phyloP scores from a whole-genome alignment of 2,888 invertebrate species.

The Flabesymbios commensalis region DNA sequence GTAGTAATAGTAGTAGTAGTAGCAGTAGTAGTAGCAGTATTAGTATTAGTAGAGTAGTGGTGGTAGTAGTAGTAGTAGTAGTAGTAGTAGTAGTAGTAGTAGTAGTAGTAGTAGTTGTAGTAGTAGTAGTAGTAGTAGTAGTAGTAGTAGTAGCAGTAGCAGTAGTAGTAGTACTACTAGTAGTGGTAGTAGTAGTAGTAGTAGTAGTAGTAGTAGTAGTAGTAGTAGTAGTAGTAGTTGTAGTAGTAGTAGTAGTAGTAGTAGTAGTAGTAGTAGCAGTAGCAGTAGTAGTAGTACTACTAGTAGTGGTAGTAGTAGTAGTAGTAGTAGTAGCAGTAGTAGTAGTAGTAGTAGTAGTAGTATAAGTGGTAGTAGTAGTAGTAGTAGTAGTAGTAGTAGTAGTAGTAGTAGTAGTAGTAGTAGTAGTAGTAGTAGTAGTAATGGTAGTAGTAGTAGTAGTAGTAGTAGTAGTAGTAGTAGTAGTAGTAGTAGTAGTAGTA shows the following conservation, averaged over 20 bases:
- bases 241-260: not conserved
- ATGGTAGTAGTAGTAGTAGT: not conserved
- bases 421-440: not conserved
- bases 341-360: too few relatives aligned
- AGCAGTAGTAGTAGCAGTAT: not conserved
- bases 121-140: not conserved
- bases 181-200: not conserved
- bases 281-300: not conserved
- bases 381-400: not conserved
- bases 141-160: not conserved
- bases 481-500: not conserved
- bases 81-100: not conserved
- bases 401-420: not conserved
- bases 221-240: not conserved
- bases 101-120: not conserved
- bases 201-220: not conserved
- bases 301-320: too few relatives aligned
- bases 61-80: not conserved
- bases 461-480: not conserved
- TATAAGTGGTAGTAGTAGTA: not conserved
- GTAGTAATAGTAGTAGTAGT: not conserved
- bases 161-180: not conserved
- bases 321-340: too few relatives aligned
- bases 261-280: not conserved
- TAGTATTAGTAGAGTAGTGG: not conserved